phyloP scores from a whole-genome alignment of 2,888 invertebrate genomes.

The Graphium colonna region DNA sequence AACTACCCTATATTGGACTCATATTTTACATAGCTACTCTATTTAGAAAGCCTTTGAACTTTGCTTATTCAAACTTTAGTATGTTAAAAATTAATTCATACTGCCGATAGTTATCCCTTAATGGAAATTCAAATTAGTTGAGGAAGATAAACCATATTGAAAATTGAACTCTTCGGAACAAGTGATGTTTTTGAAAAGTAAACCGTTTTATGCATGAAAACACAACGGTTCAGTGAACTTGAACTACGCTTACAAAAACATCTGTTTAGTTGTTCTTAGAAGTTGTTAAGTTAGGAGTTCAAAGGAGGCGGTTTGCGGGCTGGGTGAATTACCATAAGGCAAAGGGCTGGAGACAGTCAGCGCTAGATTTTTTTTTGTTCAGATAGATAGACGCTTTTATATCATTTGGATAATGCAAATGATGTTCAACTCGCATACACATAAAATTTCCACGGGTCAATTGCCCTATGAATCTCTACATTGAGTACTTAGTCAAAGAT shows the following conservation, averaged over 20 bases:
- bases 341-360: background rate
- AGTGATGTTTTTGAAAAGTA: constrained; percentile 21
- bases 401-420: no score
- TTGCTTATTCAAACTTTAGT: background rate
- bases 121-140: constrained; percentile 15
- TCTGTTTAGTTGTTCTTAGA: constrained; percentile 20
- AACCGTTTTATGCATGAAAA: constrained; percentile 21
- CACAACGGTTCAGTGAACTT: constrained; percentile 9
- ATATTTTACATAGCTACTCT: background rate
- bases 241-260: constrained; percentile 21
- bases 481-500: no score
- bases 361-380: no score
- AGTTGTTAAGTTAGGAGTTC: constrained; percentile 16
- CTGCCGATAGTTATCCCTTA: background rate
- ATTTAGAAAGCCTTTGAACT: background rate
- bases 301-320: constrained; percentile 17
- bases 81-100: constrained; percentile 9
- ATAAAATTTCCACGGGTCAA: no score
- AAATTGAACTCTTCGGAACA: constrained; percentile 12
- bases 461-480: no score
- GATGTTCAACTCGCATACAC: no score
- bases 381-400: no score
- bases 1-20: background rate
- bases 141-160: constrained; percentile 20
- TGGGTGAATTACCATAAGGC: background rate